These are phyloP conservation scores for Kryptolebias marmoratus DNA, from an alignment of 2,113 vertebrate genomes.

Conservation along the genomic window DNA sequence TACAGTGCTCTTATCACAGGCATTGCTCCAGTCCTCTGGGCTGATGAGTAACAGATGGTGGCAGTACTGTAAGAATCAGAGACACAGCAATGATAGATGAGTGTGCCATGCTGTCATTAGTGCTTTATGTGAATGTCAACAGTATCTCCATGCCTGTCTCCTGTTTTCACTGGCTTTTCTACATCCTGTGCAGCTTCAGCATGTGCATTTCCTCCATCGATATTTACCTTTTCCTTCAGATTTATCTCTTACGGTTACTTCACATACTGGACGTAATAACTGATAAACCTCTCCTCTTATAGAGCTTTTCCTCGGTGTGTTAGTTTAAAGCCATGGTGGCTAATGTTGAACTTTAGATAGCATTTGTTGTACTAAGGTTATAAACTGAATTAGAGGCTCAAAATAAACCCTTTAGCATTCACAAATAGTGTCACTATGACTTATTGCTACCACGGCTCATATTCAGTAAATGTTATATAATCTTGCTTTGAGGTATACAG, in stretches of 20 bases:
- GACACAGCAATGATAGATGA: slow-evolving; percentile 57
- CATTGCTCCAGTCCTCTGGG: slow-evolving; percentile 16
- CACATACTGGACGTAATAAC: not conserved
- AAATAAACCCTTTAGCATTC: not conserved
- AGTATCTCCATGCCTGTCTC: slow-evolving; percentile 28
- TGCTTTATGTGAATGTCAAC: slow-evolving; percentile 41
- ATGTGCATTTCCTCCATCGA: not conserved
- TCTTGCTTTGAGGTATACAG: not conserved
- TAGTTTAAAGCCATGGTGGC: not conserved
- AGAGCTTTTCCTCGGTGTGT: not conserved
- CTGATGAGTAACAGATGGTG: slow-evolving; percentile 60
- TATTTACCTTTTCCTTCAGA: not conserved
- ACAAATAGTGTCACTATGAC: too few species aligned
- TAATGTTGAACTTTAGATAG: slow-evolving; percentile 1
- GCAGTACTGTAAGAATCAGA: slow-evolving; percentile 56
- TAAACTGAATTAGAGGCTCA: not conserved
- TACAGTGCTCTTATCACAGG: slow-evolving; percentile 35
- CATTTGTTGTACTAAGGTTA: not conserved
- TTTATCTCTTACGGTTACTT: slow-evolving; percentile 2
- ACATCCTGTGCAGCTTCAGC: slow-evolving; percentile 35
- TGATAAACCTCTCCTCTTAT: not conserved
- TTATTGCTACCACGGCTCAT: not conserved
- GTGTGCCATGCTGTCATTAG: slow-evolving; percentile 53
- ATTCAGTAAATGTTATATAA: not conserved
- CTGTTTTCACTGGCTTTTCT: slow-evolving; percentile 25